These are phyloP conservation scores for Ceratosolen fusciceps DNA, from an alignment of 1,140 invertebrate genomes.

Conservation along the genomic window DNA sequence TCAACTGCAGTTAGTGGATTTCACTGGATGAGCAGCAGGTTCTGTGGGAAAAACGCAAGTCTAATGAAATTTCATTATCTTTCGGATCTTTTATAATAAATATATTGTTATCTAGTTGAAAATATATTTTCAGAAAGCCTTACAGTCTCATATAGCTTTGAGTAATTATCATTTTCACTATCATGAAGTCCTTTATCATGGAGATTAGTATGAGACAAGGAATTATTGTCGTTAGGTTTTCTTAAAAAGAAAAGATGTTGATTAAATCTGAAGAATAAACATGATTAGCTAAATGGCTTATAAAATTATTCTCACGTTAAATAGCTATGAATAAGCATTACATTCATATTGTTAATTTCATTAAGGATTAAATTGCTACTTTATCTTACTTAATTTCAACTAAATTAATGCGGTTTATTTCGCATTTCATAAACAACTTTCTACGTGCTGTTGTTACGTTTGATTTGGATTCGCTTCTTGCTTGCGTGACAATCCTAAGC, in stretches of 20 bases:
- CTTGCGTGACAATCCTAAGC: no score
- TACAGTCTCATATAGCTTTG: background rate
- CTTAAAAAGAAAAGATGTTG: background rate
- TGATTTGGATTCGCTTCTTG: no score
- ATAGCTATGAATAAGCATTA: background rate
- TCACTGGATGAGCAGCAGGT: background rate
- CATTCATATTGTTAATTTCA: background rate
- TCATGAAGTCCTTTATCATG: background rate
- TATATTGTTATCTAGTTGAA: conserved; percentile 19
- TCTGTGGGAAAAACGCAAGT: conserved; percentile 9
- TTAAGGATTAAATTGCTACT: background rate
- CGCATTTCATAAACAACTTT: background rate
- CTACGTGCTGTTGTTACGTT: background rate
- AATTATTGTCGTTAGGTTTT: background rate
- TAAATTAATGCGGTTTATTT: background rate
- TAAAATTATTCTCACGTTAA: background rate
- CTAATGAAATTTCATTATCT: conserved; percentile 18
- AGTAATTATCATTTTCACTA: conserved; percentile 2
- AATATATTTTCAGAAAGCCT: conserved; percentile 10
- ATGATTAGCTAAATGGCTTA: background rate
- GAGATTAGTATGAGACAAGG: background rate
- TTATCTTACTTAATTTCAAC: background rate
- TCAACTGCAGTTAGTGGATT: conserved; percentile 2
- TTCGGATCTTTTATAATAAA: conserved; percentile 11
- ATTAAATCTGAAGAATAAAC: background rate